phyloP scores from a whole-genome alignment of 2,113 vertebrate species.

The Lepus timidus region DNA sequence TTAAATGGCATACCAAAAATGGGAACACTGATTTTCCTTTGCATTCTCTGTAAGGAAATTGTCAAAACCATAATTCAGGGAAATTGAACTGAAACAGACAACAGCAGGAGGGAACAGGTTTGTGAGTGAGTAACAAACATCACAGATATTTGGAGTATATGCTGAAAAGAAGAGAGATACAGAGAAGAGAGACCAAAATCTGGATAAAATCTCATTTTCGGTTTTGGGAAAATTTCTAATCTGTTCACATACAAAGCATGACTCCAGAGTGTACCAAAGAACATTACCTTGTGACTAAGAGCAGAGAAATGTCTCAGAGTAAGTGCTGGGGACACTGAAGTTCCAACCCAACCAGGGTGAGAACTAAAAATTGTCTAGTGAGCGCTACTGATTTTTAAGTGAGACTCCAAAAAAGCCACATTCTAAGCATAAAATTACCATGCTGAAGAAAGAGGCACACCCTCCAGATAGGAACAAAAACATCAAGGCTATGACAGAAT shows the following conservation, averaged over 20 bases:
- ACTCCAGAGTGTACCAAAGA: background rate
- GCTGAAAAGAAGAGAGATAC: background rate
- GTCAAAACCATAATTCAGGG: background rate
- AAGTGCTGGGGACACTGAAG: background rate
- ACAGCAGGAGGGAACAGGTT: background rate
- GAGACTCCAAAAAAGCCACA: background rate
- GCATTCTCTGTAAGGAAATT: background rate
- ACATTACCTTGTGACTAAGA: background rate
- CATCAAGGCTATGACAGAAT: background rate
- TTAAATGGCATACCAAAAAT: background rate
- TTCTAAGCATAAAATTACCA: background rate
- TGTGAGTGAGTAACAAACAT: background rate
- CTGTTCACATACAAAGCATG: background rate
- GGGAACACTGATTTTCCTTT: background rate
- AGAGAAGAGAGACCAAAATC: background rate
- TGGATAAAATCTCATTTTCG: background rate
- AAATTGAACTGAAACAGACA: background rate
- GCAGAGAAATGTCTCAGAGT: background rate
- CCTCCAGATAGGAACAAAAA: background rate
- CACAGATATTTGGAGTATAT: background rate
- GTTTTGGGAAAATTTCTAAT: background rate
- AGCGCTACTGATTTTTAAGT: background rate
- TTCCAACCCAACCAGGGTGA: background rate
- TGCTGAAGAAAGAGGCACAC: background rate
- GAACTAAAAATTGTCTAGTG: background rate